Evolutionary conservation across 2,888 invertebrate species (phyloP).

Genomic region (Pristionchus japonicus): DNA sequence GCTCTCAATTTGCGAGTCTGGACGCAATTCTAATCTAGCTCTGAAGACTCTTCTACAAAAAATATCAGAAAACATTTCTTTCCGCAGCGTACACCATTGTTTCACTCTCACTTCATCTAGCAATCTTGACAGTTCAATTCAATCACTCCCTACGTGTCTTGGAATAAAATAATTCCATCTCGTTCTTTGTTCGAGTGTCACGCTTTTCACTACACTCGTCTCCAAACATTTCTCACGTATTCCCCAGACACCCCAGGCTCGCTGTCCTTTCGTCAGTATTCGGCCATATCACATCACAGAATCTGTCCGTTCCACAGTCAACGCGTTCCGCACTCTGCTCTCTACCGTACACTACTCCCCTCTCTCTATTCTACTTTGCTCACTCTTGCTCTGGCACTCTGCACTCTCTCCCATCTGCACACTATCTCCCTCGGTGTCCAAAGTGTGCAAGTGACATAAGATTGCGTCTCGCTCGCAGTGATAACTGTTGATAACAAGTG

Average conservation of each 20-base stretch:
- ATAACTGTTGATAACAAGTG: constrained; percentile 24
- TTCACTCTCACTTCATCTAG: no score
- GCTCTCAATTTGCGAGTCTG: background rate
- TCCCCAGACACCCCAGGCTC: background rate
- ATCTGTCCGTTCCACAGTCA: background rate
- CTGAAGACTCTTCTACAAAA: no score
- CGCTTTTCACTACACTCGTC: background rate
- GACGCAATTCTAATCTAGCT: no score
- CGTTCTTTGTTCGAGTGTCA: no score
- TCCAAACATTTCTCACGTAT: background rate
- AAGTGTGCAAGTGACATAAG: constrained; percentile 14
- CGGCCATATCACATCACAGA: background rate
- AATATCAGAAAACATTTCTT: no score
- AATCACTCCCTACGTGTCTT: no score
- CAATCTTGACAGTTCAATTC: no score
- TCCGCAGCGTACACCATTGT: no score
- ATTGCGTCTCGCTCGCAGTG: background rate
- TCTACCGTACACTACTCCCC: background rate
- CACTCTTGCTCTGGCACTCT: background rate
- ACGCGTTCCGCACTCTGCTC: background rate
- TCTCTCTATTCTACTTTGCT: constrained; percentile 17
- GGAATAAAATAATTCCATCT: no score
- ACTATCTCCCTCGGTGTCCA: background rate
- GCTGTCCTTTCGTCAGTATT: background rate
- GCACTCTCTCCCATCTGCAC: background rate